Conservation (phyloP, 2,797 vertebrate species). For the Carduelis carduelis region DNA sequence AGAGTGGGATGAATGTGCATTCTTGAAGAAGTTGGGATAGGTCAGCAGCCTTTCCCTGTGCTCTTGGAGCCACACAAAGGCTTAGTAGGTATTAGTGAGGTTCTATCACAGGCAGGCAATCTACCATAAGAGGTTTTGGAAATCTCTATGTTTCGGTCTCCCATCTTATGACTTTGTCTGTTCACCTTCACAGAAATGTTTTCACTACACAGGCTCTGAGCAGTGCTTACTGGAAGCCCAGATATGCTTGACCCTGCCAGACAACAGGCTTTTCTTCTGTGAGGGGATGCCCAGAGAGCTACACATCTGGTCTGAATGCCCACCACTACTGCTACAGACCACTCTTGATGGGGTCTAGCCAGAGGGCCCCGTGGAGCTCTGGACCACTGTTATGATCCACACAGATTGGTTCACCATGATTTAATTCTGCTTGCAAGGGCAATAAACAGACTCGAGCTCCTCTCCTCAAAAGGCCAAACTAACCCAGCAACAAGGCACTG, state of each 20-base stretch:
- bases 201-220: background rate
- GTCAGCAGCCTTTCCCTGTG: background rate
- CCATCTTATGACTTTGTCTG: background rate
- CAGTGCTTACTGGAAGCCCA: background rate
- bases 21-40: fast-evolving
- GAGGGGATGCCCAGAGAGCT: background rate
- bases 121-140: background rate
- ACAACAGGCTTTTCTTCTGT: background rate
- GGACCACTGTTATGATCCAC: fast-evolving
- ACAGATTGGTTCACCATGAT: background rate
- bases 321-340: background rate
- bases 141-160: fast-evolving
- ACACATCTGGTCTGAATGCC: background rate
- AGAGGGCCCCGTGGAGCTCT: background rate
- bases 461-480: background rate
- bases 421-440: background rate
- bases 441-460: background rate
- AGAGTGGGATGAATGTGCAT: background rate
- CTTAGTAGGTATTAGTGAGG: background rate
- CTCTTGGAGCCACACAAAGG: background rate
- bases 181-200: background rate
- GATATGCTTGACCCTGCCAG: background rate
- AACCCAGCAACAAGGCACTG: background rate
- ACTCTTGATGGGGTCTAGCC: background rate
- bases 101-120: background rate